These are phyloP conservation scores for Epinephelus moara DNA, from an alignment of 2,113 vertebrate genomes.

Conservation along the genomic window DNA sequence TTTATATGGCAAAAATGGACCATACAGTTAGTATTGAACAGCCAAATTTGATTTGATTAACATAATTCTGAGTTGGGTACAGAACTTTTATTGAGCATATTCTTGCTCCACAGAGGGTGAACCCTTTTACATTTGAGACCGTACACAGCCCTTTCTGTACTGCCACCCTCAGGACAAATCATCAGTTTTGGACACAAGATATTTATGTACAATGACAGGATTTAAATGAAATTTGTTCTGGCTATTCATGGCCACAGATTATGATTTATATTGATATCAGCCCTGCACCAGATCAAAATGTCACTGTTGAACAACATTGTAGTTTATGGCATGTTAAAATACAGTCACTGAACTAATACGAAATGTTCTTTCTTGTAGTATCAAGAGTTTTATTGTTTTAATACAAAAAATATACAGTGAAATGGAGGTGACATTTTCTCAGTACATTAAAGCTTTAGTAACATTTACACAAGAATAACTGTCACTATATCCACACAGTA, in stretches of 20 bases:
- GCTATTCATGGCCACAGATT: not conserved
- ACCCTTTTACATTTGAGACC: not conserved
- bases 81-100: not conserved
- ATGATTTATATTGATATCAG: not conserved
- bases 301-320: not conserved
- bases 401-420: not conserved
- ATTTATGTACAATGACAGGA: not conserved
- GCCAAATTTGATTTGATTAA: too few relatives aligned
- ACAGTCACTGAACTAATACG: not conserved
- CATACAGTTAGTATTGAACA: too few relatives aligned
- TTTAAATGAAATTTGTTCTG: not conserved
- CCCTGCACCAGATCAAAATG: not conserved
- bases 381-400: not conserved
- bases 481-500: too few relatives aligned
- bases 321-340: not conserved
- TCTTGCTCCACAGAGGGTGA: not conserved
- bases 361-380: not conserved
- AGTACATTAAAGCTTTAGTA: not conserved
- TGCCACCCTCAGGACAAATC: not conserved
- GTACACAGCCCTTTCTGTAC: not conserved
- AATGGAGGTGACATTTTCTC: not conserved
- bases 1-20: too few relatives aligned
- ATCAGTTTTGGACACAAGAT: not conserved
- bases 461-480: too few relatives aligned
- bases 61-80: too few relatives aligned